Evolutionary conservation across 2,113 vertebrate genomes (phyloP).

Genomic region (Indri indri): DNA sequence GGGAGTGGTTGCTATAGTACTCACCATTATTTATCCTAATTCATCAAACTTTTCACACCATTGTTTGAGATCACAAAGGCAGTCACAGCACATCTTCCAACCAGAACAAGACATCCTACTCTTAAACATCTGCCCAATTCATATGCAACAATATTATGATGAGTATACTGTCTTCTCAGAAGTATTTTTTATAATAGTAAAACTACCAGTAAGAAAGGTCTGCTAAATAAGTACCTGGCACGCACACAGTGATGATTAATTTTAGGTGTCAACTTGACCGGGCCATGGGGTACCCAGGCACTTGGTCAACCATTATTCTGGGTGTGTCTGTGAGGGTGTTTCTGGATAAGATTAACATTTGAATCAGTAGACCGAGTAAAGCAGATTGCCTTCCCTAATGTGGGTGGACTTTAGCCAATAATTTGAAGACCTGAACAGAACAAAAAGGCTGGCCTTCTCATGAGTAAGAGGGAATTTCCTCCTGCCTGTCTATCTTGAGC

Average conservation of each 20-base stretch:
- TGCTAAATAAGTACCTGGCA: not conserved
- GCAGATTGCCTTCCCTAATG: not conserved
- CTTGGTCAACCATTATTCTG: not conserved
- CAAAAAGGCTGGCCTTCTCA: not conserved
- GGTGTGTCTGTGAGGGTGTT: not conserved
- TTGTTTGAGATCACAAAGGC: not conserved
- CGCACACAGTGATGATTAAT: not conserved
- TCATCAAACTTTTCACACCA: not conserved
- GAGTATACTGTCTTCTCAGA: not conserved
- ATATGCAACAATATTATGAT: not conserved
- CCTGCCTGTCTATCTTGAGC: not conserved
- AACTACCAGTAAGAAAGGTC: not conserved
- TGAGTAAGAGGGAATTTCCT: not conserved
- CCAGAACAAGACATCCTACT: not conserved
- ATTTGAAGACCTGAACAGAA: not conserved
- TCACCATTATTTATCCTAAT: not conserved
- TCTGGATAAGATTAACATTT: not conserved
- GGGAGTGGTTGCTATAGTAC: not conserved
- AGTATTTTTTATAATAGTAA: not conserved
- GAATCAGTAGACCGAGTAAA: not conserved
- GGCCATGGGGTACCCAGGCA: not conserved
- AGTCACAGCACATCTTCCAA: not conserved
- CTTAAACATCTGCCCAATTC: not conserved
- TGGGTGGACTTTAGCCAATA: not conserved
- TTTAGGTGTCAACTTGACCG: not conserved